Percentiles rank a stretch among this genome's conserved stretches.
Evolutionary conservation across 2,113 vertebrate species (phyloP).

Genomic region (Oplegnathus fasciatus): DNA sequence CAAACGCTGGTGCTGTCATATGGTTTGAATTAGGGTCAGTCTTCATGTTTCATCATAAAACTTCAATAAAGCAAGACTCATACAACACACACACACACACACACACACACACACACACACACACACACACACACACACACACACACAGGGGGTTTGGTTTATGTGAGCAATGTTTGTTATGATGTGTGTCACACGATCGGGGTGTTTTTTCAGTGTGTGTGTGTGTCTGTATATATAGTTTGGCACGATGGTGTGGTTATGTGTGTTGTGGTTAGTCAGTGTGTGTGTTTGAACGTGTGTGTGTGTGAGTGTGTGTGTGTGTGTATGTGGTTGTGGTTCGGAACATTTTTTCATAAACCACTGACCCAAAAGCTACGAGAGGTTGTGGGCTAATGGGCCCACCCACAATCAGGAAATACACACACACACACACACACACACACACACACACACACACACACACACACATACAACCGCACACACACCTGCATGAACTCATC

Average conservation of each 20-base stretch:
- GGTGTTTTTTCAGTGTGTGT: constrained; percentile 60
- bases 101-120: constrained; percentile 12
- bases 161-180: constrained; percentile 69
- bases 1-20: constrained; percentile 81
- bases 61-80: constrained; percentile 86
- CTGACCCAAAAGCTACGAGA: constrained; percentile 75
- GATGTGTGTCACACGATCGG: constrained; percentile 68
- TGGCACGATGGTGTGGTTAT: constrained; percentile 61
- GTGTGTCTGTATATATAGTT: constrained; percentile 61
- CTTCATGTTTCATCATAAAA: constrained; percentile 89
- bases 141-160: constrained; percentile 58
- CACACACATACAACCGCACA: constrained; percentile 30
- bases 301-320: constrained; percentile 31
- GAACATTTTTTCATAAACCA: constrained; percentile 76
- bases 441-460: constrained; percentile 18
- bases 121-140: constrained; percentile 19
- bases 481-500: constrained; percentile 45
- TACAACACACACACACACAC: constrained; percentile 30
- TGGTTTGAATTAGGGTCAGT: constrained; percentile 90
- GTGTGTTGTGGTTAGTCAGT: constrained; percentile 60
- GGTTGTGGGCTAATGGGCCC: constrained; percentile 76
- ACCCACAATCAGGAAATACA: constrained; percentile 78
- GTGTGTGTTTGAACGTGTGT: constrained; percentile 29
- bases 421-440: constrained; percentile 25
- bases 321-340: constrained; percentile 54